Base-by-base conservation (phyloP, 1,140 invertebrate species). In the Penaeus vannamei region DNA sequence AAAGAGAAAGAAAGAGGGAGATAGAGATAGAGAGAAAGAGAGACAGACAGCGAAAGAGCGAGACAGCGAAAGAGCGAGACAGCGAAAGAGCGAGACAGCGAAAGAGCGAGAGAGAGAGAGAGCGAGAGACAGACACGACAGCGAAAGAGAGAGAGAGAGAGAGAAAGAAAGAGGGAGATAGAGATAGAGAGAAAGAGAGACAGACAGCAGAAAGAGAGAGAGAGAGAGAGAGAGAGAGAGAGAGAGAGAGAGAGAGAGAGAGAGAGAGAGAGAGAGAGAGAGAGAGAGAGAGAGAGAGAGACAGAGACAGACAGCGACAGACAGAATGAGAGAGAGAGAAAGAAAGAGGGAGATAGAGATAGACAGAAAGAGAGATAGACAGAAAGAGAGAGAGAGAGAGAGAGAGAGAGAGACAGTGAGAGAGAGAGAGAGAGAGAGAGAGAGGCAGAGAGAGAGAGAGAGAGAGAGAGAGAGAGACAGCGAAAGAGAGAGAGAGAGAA, bases 111-210 rank as follows among this genome's bases (percentile, higher is more conserved):
- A n/a, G n/a, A n/a, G n/a, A n/a, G n/a, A n/a, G n/a, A n/a, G n/a
- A n/a, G n/a, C n/a, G n/a, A n/a, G n/a, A n/a, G n/a, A n/a, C n/a
- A n/a, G n/a, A n/a, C n/a, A n/a, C n/a, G n/a, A n/a, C n/a, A n/a
- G n/a, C n/a, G n/a, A n/a, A n/a, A n/a, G n/a, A 79, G 26, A 79
- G 76, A 36, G 76, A 36, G 2, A 23, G 2, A 36, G 10, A 79
- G 76, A 77, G 17, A 77, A 23, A 77, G 76, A 77, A n/a, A n/a
- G n/a, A n/a, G n/a, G n/a, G n/a, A 77, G 76, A 29, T 17, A 77
- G 76, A 29, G 76, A 77, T 32, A 29, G 26, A 77, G 26, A 5
- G 23, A 29, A 42, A 29, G 26, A 77, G 76, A 77, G 26, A 77
- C 36, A n/a, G n/a, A n/a, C n/a, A n/a, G n/a, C n/a, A n/a, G n/a